Evolutionary conservation across 1,140 invertebrate species (phyloP).

Genomic region (Lepidurus couesii): DNA sequence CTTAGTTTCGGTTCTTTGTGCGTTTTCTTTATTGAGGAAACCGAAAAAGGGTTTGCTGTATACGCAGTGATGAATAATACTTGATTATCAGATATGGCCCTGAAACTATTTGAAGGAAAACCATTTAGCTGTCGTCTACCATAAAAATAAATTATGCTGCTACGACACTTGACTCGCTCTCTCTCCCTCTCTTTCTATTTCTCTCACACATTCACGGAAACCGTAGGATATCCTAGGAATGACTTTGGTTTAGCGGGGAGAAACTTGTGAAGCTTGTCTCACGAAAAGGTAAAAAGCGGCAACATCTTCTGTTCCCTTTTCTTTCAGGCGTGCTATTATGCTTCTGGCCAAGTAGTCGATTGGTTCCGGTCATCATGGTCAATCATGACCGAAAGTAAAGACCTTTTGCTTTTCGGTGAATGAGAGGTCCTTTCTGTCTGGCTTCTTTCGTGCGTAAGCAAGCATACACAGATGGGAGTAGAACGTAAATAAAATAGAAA

Average conservation of each 20-base stretch:
- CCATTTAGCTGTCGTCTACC: neutral
- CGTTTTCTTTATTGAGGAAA: neutral
- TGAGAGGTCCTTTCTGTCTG: neutral
- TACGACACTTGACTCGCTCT: neutral
- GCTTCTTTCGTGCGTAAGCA: neutral
- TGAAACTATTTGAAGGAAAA: neutral
- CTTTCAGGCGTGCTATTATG: neutral
- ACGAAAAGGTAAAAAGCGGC: neutral
- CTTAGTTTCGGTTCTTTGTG: neutral
- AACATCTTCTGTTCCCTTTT: neutral
- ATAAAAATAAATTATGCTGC: neutral
- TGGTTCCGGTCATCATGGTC: neutral
- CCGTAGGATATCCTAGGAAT: neutral
- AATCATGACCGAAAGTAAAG: neutral
- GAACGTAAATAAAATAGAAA: neutral
- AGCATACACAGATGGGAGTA: neutral
- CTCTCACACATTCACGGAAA: constrained; percentile 1
- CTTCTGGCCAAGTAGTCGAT: neutral
- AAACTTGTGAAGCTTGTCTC: neutral
- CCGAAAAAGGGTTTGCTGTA: neutral
- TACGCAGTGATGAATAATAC: neutral
- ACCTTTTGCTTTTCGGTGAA: neutral
- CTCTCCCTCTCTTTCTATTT: neutral
- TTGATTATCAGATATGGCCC: neutral
- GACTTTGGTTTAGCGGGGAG: neutral